phyloP scores from a whole-genome alignment of 1,140 invertebrate genomes.

The Pseudomyrmex flavicornis region DNA sequence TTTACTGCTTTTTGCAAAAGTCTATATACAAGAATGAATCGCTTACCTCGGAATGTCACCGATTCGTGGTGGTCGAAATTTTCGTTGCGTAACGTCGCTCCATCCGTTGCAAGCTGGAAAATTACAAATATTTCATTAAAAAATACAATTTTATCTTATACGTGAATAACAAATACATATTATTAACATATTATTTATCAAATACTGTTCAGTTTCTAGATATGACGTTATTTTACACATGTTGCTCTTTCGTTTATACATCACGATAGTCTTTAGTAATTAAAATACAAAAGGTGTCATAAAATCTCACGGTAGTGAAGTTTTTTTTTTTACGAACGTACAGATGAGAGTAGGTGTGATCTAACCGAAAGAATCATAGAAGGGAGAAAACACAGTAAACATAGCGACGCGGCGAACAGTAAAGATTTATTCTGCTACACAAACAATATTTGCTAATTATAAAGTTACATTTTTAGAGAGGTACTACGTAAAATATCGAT shows the following conservation, averaged over 20 bases:
- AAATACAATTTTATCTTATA: not conserved
- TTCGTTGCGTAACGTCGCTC: constrained; percentile 75
- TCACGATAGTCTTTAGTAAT: not conserved
- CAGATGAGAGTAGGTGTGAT: constrained; percentile 1
- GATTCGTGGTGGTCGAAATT: constrained; percentile 78
- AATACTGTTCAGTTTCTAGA: no score
- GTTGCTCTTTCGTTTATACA: not conserved
- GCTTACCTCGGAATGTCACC: constrained; percentile 81
- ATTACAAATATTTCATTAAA: constrained; percentile 22
- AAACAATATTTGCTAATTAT: constrained; percentile 59
- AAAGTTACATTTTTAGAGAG: constrained; percentile 55
- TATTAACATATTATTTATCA: no score
- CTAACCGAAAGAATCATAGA: constrained; percentile 17
- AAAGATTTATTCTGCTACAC: constrained; percentile 46
- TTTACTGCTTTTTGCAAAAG: not conserved
- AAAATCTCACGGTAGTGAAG: not conserved
- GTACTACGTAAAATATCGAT: constrained; percentile 40
- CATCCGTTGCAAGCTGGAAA: constrained; percentile 77
- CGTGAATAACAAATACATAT: not conserved
- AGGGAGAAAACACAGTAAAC: constrained; percentile 3
- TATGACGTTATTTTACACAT: not conserved
- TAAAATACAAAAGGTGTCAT: not conserved
- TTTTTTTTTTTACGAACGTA: not conserved
- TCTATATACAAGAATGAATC: not conserved
- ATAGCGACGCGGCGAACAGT: constrained; percentile 30